A percentile compares a stretch with the other conserved stretches of the same genome.
These are phyloP conservation scores for Ptychodera flava DNA, from an alignment of 35 echinoderm and acorn worm species.

Conservation along the genomic window DNA sequence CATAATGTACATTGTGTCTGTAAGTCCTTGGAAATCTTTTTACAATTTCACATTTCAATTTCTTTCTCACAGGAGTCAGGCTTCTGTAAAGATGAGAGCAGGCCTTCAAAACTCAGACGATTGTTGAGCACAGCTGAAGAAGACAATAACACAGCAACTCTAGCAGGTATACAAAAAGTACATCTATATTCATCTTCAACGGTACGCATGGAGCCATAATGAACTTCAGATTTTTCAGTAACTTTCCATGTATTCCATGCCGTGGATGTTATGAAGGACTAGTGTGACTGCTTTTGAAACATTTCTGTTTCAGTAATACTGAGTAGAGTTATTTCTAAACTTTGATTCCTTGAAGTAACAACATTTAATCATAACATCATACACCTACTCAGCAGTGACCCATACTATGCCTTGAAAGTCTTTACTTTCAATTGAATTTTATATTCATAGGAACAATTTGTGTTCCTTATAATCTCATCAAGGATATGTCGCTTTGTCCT, in stretches of 20 bases:
- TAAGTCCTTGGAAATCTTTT: no score
- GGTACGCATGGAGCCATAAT: background rate
- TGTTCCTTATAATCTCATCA: no score
- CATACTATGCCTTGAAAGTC: no score
- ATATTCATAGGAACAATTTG: no score
- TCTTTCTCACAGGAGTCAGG: constrained; percentile 40
- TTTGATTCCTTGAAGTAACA: background rate
- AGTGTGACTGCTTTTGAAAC: background rate
- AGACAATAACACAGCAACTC: constrained; percentile 28
- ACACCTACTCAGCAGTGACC: no score
- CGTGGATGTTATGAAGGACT: background rate
- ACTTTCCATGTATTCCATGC: background rate
- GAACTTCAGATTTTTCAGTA: background rate
- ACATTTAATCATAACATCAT: no score
- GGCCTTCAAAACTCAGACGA: constrained; percentile 73
- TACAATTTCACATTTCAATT: no score
- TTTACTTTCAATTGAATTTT: no score
- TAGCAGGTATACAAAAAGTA: constrained; percentile 43
- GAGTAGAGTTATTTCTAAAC: background rate
- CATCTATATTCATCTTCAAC: no score
- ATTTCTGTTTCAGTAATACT: background rate
- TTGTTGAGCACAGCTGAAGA: constrained; percentile 73
- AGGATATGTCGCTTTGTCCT: no score
- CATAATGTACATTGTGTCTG: no score
- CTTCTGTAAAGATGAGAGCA: constrained; percentile 49